Conservation (phyloP, 2,888 invertebrate species). For the Cylloceria caligata region DNA sequence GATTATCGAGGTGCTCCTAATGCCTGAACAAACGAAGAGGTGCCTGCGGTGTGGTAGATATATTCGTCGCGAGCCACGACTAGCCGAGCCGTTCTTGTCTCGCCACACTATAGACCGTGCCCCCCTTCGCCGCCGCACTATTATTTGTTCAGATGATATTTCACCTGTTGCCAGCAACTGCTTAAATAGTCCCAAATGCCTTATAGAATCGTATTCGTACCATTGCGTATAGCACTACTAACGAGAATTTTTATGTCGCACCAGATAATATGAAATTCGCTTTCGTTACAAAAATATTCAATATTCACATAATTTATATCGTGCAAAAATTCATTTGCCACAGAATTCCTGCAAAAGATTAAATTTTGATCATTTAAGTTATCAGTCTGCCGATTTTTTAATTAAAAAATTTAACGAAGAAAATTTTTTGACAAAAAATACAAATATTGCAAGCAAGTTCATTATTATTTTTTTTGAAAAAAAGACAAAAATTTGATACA, state of each 20-base stretch:
- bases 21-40: slow-evolving; percentile 72
- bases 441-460: too few species aligned
- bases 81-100: slow-evolving; percentile 6
- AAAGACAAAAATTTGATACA: too few species aligned
- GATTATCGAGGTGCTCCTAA: slow-evolving; percentile 73
- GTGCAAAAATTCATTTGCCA: neutral
- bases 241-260: slow-evolving; percentile 8
- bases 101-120: neutral
- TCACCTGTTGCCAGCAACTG: slow-evolving; percentile 77
- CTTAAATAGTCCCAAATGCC: slow-evolving; percentile 74
- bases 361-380: too few species aligned
- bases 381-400: too few species aligned
- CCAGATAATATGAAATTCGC: slow-evolving; percentile 7
- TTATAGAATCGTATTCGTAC: slow-evolving; percentile 20
- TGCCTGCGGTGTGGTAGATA: slow-evolving; percentile 1
- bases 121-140: slow-evolving; percentile 9
- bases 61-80: neutral
- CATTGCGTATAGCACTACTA: neutral
- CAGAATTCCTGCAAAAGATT: too few species aligned
- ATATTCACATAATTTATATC: neutral
- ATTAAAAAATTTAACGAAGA: too few species aligned
- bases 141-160: slow-evolving; percentile 80
- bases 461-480: too few species aligned
- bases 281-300: neutral
- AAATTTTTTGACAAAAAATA: too few species aligned